A percentile compares a stretch with the other conserved stretches of the same genome.
Evolutionary conservation across 2,113 vertebrate species (phyloP).

Genomic region (Crocuta crocuta): DNA sequence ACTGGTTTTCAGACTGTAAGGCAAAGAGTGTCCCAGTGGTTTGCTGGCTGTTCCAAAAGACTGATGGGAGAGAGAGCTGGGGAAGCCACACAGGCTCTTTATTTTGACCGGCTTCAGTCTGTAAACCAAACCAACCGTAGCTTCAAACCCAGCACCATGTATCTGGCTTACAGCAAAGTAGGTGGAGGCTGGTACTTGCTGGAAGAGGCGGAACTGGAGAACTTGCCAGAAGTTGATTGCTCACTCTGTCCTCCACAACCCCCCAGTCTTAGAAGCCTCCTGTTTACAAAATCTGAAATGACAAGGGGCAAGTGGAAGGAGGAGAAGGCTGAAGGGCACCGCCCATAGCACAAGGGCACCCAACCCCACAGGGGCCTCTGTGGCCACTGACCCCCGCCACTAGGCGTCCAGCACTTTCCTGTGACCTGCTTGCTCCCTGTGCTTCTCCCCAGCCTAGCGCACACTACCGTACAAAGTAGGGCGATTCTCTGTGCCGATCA

Average conservation of each 20-base stretch:
- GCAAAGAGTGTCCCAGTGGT: background rate
- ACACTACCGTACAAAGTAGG: rapidly evolving
- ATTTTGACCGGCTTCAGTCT: background rate
- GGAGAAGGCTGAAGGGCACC: background rate
- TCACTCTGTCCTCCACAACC: rapidly evolving
- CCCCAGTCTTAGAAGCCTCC: background rate
- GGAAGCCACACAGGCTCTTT: background rate
- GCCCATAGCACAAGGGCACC: background rate
- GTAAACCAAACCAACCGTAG: no score
- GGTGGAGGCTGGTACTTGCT: no score
- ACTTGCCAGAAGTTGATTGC: background rate
- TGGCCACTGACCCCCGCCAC: background rate
- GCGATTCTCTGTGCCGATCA: no score
- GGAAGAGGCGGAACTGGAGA: background rate
- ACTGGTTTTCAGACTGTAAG: background rate
- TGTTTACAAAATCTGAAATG: background rate
- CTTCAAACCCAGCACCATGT: background rate
- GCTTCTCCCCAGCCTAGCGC: no score
- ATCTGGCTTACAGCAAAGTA: background rate
- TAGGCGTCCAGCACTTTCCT: rapidly evolving
- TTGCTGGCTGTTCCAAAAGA: background rate
- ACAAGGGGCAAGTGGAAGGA: background rate
- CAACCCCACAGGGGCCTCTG: no score
- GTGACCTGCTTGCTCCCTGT: no score
- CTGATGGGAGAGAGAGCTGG: rapidly evolving